These are phyloP conservation scores for Trogon surrucura DNA, from an alignment of 2,113 vertebrate genomes.

Conservation along the genomic window DNA sequence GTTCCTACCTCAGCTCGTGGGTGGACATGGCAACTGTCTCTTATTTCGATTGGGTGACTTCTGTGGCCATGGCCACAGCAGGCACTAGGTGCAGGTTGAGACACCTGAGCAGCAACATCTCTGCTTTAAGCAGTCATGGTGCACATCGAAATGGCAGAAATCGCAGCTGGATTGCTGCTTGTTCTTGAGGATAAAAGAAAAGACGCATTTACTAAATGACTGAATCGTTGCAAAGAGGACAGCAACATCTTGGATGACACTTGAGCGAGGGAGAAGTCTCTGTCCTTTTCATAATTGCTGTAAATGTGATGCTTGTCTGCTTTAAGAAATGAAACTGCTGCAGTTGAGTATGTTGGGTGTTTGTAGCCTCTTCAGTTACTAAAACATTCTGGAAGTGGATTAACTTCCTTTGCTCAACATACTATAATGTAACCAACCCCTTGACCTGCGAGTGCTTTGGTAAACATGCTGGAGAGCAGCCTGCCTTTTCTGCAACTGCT, in stretches of 20 bases:
- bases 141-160: not conserved
- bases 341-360: not conserved
- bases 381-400: not conserved
- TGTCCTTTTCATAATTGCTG: not conserved
- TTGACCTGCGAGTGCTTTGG: not conserved
- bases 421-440: not conserved
- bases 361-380: not conserved
- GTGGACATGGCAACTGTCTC: not conserved
- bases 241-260: not conserved
- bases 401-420: not conserved
- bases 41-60: not conserved
- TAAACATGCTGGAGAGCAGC: not conserved
- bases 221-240: not conserved
- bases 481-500: not conserved
- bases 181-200: not conserved
- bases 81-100: not conserved
- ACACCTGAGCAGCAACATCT: not conserved
- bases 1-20: not conserved
- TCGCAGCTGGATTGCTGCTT: not conserved
- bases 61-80: not conserved
- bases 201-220: accelerated
- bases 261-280: not conserved
- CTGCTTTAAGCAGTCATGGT: not conserved
- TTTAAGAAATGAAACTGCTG: not conserved
- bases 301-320: not conserved